Percentiles rank a stretch among this genome's conserved stretches.
Evolutionary conservation across 1,140 invertebrate species (phyloP).

Genomic region (Epicauta chinensis): DNA sequence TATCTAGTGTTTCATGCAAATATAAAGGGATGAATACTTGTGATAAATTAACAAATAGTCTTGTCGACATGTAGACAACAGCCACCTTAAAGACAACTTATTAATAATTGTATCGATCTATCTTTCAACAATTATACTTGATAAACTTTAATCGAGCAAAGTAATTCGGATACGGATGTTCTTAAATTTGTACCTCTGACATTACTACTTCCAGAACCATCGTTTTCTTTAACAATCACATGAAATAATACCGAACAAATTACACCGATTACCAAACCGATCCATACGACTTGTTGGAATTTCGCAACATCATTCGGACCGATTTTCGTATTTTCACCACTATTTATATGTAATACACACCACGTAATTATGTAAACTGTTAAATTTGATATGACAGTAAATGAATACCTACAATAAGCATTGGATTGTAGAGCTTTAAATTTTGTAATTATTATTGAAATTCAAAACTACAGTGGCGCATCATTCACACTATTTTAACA

Average conservation of each 20-base stretch:
- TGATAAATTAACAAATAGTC: constrained; percentile 83
- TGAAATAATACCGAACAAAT: constrained; percentile 76
- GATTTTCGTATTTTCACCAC: constrained; percentile 51
- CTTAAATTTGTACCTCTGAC: constrained; percentile 32
- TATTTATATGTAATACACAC: constrained; percentile 48
- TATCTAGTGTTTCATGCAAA: constrained; percentile 70
- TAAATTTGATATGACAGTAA: constrained; percentile 64
- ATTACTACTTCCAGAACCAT: constrained; percentile 33
- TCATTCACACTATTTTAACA: too few species aligned
- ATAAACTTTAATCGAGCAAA: constrained; percentile 34
- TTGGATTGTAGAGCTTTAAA: too few species aligned
- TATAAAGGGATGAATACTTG: constrained; percentile 91
- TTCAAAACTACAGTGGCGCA: too few species aligned
- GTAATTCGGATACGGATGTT: constrained; percentile 24
- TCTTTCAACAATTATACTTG: constrained; percentile 32
- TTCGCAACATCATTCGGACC: constrained; percentile 62
- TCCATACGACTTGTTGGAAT: constrained; percentile 72
- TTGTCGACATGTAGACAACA: constrained; percentile 81
- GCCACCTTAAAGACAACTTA: constrained; percentile 64
- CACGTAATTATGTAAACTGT: constrained; percentile 54
- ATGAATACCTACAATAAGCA: constrained; percentile 48
- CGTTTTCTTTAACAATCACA: constrained; percentile 57
- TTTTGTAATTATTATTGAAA: too few species aligned
- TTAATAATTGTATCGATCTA: background rate
- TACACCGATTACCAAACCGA: constrained; percentile 63